Evolutionary conservation across 2,888 invertebrate genomes (phyloP).

Genomic region (Lasius fuliginosus): DNA sequence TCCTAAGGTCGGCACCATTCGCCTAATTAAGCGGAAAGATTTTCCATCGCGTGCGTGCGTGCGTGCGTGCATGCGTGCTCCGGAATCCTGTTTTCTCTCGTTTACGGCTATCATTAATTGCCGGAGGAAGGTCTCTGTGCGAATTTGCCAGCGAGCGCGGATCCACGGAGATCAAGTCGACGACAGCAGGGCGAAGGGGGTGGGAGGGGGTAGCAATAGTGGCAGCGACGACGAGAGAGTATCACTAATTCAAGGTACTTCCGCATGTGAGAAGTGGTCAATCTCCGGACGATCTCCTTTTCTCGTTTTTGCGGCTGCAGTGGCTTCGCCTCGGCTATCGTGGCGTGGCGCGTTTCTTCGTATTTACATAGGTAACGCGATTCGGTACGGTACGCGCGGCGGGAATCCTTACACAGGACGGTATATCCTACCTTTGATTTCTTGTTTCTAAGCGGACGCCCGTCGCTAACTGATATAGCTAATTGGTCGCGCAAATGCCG

Average conservation of each 20-base stretch:
- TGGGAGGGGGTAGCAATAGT: constrained; percentile 47
- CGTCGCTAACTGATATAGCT: constrained; percentile 33
- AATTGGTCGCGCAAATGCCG: constrained; percentile 42
- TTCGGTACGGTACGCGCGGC: constrained; percentile 37
- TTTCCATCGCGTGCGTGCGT: constrained; percentile 7
- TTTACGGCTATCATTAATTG: constrained; percentile 64
- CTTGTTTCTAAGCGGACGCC: constrained; percentile 45
- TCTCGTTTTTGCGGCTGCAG: constrained; percentile 30
- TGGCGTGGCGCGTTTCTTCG: constrained; percentile 36
- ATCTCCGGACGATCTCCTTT: constrained; percentile 40
- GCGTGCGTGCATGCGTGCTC: constrained; percentile 12
- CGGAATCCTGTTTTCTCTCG: constrained; percentile 54
- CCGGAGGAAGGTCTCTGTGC: constrained; percentile 46
- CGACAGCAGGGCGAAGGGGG: constrained; percentile 42
- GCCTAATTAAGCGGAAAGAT: constrained; percentile 40
- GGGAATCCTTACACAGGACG: constrained; percentile 47
- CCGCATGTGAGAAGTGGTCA: constrained; percentile 66
- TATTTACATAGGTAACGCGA: constrained; percentile 26
- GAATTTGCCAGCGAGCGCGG: constrained; percentile 66
- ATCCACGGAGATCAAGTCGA: constrained; percentile 34
- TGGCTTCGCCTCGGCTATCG: not conserved
- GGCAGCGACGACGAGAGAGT: constrained; percentile 55
- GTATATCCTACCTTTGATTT: constrained; percentile 34
- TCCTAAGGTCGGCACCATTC: constrained; percentile 19
- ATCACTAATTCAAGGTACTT: constrained; percentile 68